These are phyloP conservation scores for Lophotis ruficrista DNA, from an alignment of 2,113 vertebrate genomes.

Conservation along the genomic window DNA sequence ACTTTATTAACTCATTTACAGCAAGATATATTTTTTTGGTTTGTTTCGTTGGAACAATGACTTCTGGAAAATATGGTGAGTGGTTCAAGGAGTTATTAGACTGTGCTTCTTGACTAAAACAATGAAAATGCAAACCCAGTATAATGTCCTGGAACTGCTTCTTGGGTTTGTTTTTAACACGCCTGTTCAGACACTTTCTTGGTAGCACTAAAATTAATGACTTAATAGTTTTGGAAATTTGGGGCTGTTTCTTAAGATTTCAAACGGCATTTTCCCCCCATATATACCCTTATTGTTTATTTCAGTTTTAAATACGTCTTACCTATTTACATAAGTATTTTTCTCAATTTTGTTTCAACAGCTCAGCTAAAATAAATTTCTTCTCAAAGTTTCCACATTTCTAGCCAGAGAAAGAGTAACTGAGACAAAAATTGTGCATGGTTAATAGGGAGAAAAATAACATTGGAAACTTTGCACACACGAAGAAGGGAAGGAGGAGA, in stretches of 20 bases:
- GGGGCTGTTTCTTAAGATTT: neutral
- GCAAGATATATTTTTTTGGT: neutral
- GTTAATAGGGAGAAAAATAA: neutral
- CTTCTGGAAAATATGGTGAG: neutral
- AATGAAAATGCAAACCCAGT: neutral
- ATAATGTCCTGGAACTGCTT: neutral
- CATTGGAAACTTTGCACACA: neutral
- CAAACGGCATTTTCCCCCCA: neutral
- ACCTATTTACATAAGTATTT: constrained; percentile 1
- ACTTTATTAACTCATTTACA: neutral
- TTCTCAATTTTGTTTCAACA: neutral
- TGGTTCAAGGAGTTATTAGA: neutral
- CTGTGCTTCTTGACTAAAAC: neutral
- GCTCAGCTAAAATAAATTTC: constrained; percentile 3
- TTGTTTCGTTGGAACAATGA: neutral
- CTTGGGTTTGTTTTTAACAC: neutral
- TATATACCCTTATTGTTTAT: neutral
- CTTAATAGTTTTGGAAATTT: too few relatives aligned
- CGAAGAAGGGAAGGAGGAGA: neutral
- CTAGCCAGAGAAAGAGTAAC: neutral
- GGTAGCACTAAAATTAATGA: neutral
- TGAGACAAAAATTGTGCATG: neutral
- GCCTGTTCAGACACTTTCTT: neutral
- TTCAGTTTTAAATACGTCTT: neutral
- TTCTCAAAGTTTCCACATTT: constrained; percentile 18